phyloP scores from a whole-genome alignment of 2,113 vertebrate species.

The Conger conger region DNA sequence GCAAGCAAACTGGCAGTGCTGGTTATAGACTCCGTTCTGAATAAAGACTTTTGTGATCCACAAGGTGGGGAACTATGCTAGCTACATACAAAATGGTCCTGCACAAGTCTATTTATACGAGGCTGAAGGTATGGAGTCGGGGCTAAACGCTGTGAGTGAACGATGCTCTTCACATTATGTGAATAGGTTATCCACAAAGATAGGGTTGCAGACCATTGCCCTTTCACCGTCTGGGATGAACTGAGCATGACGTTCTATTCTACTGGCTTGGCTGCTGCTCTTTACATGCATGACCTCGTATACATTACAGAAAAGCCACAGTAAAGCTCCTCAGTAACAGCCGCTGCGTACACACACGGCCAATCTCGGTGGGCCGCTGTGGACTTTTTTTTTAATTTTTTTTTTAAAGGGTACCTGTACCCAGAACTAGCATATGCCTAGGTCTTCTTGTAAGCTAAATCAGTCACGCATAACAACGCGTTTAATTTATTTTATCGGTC shows the following conservation, averaged over 20 bases:
- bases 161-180: background rate
- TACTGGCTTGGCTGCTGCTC: background rate
- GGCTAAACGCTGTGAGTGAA: background rate
- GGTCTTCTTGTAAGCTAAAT: no score
- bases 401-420: no score
- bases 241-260: background rate
- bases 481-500: no score
- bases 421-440: no score
- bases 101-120: background rate
- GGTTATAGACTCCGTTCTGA: background rate
- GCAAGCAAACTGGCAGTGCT: background rate
- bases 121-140: background rate
- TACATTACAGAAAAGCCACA: conserved; percentile 1
- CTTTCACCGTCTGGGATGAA: background rate
- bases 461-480: no score
- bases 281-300: conserved; percentile 6
- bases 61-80: background rate
- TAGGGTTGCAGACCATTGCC: background rate
- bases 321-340: background rate
- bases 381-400: background rate
- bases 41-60: background rate
- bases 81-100: background rate
- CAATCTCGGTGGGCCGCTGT: background rate
- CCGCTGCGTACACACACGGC: background rate
- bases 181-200: conserved; percentile 9